Base-by-base conservation (phyloP, 2,888 invertebrate species). In the Drosophila kokeensis region DNA sequence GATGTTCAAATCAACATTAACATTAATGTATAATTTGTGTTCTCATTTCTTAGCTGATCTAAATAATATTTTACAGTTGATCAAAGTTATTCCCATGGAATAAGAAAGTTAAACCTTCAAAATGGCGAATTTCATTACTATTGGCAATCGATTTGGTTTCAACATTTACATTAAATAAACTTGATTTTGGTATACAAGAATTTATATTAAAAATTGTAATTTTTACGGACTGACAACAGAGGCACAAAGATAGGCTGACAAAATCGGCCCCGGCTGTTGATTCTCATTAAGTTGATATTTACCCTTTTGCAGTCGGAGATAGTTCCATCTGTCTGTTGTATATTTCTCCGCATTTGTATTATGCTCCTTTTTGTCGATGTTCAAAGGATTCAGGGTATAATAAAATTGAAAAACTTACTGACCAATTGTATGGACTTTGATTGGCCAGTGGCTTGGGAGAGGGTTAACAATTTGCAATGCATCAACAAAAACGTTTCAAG, bases 391-490 rank as follows among this genome's bases (percentile, higher is more conserved):
- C 15, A 45, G 15, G 7, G 21, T 13, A 45, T 24, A 45, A 24
- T 45, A 45, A 45, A 45, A 45, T 45, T 45, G 10, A 58, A 50
- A 36, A 73, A 59, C 36, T 61, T 63, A 53, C 34, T 55, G 77
- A 58, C 48, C 69, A 75, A 54, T 65, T 63, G 62, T 73, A 76
- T 57, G 57, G 42, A 4, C 29, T 21, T 40, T 55, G 29, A 55
- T 57, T 57, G 57, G 29, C 4, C 5, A 49, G 29, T 11, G 24
- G n/a, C 29, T 15, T 13, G 36, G 8, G 64, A 30, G 36, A 18
- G 29, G 66, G 57, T 42, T 52, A 53, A 74, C 64, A 62, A 64
- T 69, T 78, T 83, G 76, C 87, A 76, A 74, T 76, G 81, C 78
- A 81, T 63, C 82, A 81, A 68, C 62, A 57, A 40, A 48, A 73